A percentile compares a stretch with the other conserved stretches of the same genome.
phyloP scores from a whole-genome alignment of 2,113 vertebrate species.

The Oncorhynchus masou region DNA sequence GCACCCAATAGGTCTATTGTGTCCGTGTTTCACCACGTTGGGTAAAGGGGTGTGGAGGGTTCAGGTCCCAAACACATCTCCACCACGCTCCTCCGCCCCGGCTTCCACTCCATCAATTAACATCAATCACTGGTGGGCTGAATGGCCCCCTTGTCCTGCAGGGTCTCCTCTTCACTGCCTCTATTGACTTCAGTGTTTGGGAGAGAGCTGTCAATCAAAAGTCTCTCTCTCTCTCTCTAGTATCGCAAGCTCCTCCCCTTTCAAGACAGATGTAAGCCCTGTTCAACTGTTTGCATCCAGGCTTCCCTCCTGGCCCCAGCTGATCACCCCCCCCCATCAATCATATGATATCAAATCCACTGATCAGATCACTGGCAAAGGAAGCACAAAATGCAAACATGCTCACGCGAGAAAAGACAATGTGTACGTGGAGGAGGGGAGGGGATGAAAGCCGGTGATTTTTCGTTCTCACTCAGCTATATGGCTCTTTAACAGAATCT shows the following conservation, averaged over 20 bases:
- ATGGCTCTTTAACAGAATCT: constrained; percentile 40
- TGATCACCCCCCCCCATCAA: background rate
- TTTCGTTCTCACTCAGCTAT: constrained; percentile 4
- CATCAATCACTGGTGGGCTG: background rate
- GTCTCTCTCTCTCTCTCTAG: background rate
- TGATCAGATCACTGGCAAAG: background rate
- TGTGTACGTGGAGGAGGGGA: background rate
- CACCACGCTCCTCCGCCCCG: background rate
- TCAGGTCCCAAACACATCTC: background rate
- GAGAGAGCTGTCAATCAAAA: background rate
- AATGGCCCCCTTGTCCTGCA: no score
- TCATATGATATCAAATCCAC: background rate
- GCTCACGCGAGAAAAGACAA: background rate
- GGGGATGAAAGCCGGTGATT: background rate
- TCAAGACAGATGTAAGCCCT: no score
- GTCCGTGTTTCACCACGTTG: background rate
- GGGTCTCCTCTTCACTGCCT: no score
- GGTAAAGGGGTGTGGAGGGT: background rate
- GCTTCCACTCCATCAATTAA: constrained; percentile 5
- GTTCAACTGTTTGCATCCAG: no score
- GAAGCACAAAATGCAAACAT: background rate
- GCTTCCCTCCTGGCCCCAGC: background rate
- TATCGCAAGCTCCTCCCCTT: no score
- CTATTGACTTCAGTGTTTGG: background rate
- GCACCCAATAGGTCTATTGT: background rate